These are phyloP conservation scores for Choristoneura rosaceana DNA, from an alignment of 2,888 invertebrate genomes.

Conservation along the genomic window DNA sequence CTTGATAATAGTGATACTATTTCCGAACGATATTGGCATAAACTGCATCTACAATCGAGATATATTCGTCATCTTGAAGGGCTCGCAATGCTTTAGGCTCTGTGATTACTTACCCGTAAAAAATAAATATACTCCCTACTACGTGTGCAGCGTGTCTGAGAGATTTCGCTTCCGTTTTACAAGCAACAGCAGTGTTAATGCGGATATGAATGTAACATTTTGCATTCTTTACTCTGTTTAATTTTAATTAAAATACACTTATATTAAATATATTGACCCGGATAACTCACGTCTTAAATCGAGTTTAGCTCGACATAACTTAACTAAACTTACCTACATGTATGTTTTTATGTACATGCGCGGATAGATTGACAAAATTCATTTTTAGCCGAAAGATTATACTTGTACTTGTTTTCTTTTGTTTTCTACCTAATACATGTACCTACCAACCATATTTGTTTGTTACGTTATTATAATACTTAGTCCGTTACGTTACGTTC, in stretches of 20 bases:
- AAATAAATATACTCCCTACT: slow-evolving; percentile 56
- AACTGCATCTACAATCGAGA: slow-evolving; percentile 65
- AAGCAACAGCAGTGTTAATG: slow-evolving; percentile 75
- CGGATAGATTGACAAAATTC: too few relatives aligned
- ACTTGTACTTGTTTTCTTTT: too few relatives aligned
- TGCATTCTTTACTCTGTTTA: neutral
- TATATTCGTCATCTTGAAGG: slow-evolving; percentile 65
- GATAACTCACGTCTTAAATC: too few relatives aligned
- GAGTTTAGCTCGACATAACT: too few relatives aligned
- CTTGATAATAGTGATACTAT: slow-evolving; percentile 67
- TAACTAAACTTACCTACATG: too few relatives aligned
- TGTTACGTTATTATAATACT: too few relatives aligned
- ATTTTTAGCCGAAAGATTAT: too few relatives aligned
- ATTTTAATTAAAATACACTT: neutral
- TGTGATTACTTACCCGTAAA: slow-evolving; percentile 57
- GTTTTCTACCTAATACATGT: too few relatives aligned
- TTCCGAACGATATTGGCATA: slow-evolving; percentile 58
- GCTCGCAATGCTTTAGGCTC: slow-evolving; percentile 58
- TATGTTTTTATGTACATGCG: too few relatives aligned
- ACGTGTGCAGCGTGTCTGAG: slow-evolving; percentile 56
- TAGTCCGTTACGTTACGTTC: neutral
- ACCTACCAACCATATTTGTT: neutral
- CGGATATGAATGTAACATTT: slow-evolving; percentile 65
- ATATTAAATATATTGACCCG: too few relatives aligned
- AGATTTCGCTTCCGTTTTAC: slow-evolving; percentile 66